These are phyloP conservation scores for Condylura cristata DNA, from an alignment of 2,113 vertebrate genomes.

Conservation along the genomic window DNA sequence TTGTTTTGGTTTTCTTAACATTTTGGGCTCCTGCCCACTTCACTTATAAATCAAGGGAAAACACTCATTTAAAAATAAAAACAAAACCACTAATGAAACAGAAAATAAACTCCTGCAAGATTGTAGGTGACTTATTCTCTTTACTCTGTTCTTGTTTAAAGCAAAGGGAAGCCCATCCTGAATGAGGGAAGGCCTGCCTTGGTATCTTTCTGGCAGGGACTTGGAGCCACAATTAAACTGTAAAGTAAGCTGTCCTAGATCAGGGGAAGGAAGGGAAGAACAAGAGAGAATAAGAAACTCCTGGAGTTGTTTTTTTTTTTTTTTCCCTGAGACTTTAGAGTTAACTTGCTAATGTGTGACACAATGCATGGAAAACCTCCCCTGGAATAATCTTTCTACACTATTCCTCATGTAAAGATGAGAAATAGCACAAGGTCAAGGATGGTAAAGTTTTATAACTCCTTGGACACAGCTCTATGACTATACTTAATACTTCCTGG, in stretches of 20 bases:
- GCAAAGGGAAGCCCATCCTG: background rate
- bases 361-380: fast-evolving
- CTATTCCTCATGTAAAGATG: background rate
- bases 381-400: background rate
- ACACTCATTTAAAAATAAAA: conserved; percentile 3
- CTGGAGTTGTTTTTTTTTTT: fast-evolving
- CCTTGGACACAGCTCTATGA: background rate
- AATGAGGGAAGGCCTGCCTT: background rate
- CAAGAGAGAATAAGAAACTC: background rate
- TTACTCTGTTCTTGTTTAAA: background rate
- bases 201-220: background rate
- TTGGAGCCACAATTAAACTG: too few relatives aligned
- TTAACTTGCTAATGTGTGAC: background rate
- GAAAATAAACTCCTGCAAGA: background rate
- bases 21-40: background rate
- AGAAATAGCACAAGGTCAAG: background rate
- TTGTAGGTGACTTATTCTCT: background rate
- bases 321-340: background rate
- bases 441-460: background rate
- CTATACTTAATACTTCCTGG: conserved; percentile 25
- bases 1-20: background rate
- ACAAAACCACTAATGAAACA: too few relatives aligned
- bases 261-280: too few relatives aligned
- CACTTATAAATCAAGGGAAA: background rate
- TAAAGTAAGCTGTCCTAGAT: background rate